Conservation (phyloP, 2,888 invertebrate genomes). For the Ecdyonurus torrentis region DNA sequence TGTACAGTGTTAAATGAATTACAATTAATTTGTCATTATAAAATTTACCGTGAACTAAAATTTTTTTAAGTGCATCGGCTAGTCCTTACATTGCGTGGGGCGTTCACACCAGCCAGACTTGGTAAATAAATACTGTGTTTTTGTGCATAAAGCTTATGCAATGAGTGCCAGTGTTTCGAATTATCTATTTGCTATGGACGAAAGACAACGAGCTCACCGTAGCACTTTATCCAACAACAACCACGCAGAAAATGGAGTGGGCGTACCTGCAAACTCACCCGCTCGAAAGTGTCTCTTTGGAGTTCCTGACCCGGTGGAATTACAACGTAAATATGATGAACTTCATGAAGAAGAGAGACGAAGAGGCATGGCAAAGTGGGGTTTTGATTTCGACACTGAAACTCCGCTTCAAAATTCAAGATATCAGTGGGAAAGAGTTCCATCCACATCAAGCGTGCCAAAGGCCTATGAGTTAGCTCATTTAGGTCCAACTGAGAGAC, state of each 20-base stretch:
- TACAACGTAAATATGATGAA: neutral
- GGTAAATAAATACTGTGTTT: neutral
- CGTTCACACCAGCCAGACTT: neutral
- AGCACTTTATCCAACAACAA: neutral
- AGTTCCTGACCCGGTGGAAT: neutral
- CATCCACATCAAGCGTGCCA: neutral
- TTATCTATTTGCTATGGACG: neutral
- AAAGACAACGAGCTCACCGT: neutral
- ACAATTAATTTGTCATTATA: too few species aligned
- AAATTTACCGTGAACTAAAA: neutral
- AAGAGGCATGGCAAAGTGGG: neutral
- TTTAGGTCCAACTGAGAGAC: neutral
- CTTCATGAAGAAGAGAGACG: neutral
- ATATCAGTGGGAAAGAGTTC: neutral
- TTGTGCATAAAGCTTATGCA: neutral
- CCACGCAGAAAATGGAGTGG: neutral
- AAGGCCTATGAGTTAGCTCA: neutral
- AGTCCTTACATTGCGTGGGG: neutral
- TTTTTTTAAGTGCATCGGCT: neutral
- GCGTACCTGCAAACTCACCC: neutral
- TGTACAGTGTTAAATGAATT: too few species aligned
- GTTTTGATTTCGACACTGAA: neutral
- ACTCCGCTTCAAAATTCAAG: neutral
- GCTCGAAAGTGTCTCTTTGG: neutral
- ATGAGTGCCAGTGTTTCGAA: neutral